These are phyloP conservation scores for Brachionus asplanchnoidis DNA, from an alignment of 1,140 invertebrate genomes.

Conservation along the genomic window DNA sequence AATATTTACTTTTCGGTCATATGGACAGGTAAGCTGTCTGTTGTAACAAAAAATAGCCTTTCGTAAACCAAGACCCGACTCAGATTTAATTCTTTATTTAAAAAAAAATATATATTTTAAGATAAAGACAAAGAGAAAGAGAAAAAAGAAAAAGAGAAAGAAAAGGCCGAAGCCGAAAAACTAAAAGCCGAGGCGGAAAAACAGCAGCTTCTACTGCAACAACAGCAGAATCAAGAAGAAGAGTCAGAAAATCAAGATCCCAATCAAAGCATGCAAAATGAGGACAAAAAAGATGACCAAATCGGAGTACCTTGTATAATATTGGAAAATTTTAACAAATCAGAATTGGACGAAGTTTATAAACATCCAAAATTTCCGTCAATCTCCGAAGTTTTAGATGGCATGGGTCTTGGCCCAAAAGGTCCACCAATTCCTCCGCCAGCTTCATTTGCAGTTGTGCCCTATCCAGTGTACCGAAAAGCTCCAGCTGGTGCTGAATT, in stretches of 20 bases:
- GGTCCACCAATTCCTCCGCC: constrained; percentile 57
- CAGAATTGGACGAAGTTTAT: background rate
- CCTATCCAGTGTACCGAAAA: constrained; percentile 54
- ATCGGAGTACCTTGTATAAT: constrained; percentile 28
- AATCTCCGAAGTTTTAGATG: constrained; percentile 52
- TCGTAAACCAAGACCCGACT: background rate
- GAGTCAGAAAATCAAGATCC: background rate
- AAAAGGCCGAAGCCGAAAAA: constrained; percentile 29
- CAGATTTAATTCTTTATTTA: background rate
- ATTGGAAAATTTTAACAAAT: constrained; percentile 28
- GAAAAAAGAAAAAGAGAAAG: constrained; percentile 12
- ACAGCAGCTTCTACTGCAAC: background rate
- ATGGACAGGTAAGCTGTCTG: constrained; percentile 16
- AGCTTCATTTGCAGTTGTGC: constrained; percentile 53
- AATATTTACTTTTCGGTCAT: constrained; percentile 1
- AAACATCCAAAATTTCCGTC: constrained; percentile 30
- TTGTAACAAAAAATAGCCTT: background rate
- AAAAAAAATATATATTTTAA: background rate
- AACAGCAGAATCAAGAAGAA: background rate
- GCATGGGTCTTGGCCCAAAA: constrained; percentile 54
- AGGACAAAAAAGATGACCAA: background rate
- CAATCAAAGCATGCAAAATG: background rate
- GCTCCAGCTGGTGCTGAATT: constrained; percentile 47
- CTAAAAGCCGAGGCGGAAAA: background rate
- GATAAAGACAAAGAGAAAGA: constrained; percentile 22